Conservation (phyloP, 2,113 vertebrate genomes). For the Dipodomys spectabilis region DNA sequence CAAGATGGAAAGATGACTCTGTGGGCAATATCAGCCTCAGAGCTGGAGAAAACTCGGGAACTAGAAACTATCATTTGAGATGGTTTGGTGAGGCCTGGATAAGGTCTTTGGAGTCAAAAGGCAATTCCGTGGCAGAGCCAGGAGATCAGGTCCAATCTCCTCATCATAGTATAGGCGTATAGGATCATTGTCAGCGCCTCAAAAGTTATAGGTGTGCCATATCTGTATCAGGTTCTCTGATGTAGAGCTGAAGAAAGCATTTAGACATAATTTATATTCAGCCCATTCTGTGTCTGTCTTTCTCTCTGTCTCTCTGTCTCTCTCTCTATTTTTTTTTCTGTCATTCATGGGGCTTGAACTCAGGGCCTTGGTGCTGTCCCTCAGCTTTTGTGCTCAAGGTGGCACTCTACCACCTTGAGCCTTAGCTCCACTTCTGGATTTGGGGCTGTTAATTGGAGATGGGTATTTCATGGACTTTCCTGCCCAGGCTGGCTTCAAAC, state of each 20-base stretch:
- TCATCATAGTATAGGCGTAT: too few species aligned
- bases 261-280: not conserved
- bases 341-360: too few species aligned
- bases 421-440: too few species aligned
- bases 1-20: not conserved
- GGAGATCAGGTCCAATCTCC: not conserved
- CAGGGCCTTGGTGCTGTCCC: too few species aligned
- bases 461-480: too few species aligned
- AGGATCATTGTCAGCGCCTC: not conserved
- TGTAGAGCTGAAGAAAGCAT: not conserved
- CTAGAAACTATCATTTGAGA: not conserved
- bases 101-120: not conserved
- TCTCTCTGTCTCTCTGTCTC: not conserved
- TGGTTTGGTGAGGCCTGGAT: not conserved
- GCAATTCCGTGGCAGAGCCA: not conserved
- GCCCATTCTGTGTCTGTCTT: not conserved
- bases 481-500: too few species aligned
- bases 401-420: too few species aligned
- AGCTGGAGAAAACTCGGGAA: not conserved
- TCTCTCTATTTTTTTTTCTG: too few species aligned
- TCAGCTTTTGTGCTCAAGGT: too few species aligned
- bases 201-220: not conserved
- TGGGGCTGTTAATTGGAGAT: too few species aligned
- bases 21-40: not conserved
- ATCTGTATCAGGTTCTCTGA: not conserved